Base-by-base conservation (phyloP, 2,888 invertebrate genomes). In the Spodoptera littoralis region DNA sequence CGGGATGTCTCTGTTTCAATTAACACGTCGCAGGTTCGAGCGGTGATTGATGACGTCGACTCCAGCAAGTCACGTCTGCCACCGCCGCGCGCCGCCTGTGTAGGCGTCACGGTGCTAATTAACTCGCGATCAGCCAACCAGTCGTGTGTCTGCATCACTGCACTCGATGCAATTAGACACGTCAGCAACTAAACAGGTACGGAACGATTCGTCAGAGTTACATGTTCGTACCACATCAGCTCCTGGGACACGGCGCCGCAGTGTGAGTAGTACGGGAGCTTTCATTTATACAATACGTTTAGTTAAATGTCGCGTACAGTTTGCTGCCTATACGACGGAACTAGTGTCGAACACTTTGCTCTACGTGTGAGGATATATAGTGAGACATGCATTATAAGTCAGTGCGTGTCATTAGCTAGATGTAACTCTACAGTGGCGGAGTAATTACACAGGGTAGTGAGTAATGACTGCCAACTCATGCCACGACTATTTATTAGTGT, bases 41-140 rank as follows among this genome's bases (percentile, higher is more conserved):
- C 43, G 11, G 53, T 61, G 70, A 73, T 70, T 61, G 61, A 73
- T 66, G 47, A 11, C 45, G 42, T 13, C 13, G 11, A 24, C 24
- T 60, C 24, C 47, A n/a, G 48, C 46, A 12, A 57, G 67, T 54
- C 67, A 54, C 56, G 46, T 24, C 30, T 36, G 48, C 30, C 54
- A 45, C 30, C 54, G 18, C 50, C 13, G 30, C 0, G 2, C n/a
- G 13, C 22, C 2, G 8, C 11, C 12, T 0, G 4, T 8, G 2
- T 4, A 9, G 12, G n/a, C 45, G 12, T 11, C 13, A n/a, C 36
- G 51, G 8, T 45, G 49, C 44, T 62, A 62, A 71, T 61, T 61
- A 61, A 61, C 27, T 36, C 48, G 22, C 46, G 42, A 53, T 59
- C 45, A 68, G 55, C 49, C 43, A 36, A 13, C 41, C 36, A 8